These are phyloP conservation scores for Leucophenga montana DNA, from an alignment of 2,888 invertebrate genomes.

Conservation along the genomic window DNA sequence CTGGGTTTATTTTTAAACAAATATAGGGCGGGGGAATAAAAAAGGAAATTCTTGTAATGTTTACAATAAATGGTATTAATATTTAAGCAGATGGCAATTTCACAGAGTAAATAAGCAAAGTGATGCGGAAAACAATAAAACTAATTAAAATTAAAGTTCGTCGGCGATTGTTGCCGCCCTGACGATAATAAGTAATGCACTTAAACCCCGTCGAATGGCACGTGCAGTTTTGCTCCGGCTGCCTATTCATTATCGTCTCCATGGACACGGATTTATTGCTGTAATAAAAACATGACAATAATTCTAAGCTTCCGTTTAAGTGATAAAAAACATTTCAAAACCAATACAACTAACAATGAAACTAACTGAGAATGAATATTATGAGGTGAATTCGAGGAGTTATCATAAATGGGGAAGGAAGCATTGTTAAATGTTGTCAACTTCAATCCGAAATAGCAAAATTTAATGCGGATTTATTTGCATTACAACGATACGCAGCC, in stretches of 20 bases:
- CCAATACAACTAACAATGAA: neutral
- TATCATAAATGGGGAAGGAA: too few species aligned
- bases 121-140: slow-evolving; percentile 4
- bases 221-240: neutral
- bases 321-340: slow-evolving; percentile 19
- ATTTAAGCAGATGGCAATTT: neutral
- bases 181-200: slow-evolving; percentile 13
- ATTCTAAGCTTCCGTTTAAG: slow-evolving; percentile 16
- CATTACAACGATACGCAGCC: neutral
- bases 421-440: neutral
- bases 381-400: too few species aligned
- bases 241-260: neutral
- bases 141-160: slow-evolving; percentile 6
- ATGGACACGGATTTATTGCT: slow-evolving; percentile 17
- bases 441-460: too few species aligned
- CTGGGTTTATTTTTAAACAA: too few species aligned
- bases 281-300: slow-evolving; percentile 24
- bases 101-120: neutral
- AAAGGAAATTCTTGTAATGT: too few species aligned
- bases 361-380: too few species aligned
- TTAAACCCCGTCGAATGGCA: neutral
- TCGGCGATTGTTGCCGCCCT: neutral
- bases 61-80: neutral
- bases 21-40: too few species aligned
- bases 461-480: slow-evolving; percentile 11